Base-by-base conservation (phyloP, 2,113 vertebrate species). In the Paramormyrops kingsleyae region DNA sequence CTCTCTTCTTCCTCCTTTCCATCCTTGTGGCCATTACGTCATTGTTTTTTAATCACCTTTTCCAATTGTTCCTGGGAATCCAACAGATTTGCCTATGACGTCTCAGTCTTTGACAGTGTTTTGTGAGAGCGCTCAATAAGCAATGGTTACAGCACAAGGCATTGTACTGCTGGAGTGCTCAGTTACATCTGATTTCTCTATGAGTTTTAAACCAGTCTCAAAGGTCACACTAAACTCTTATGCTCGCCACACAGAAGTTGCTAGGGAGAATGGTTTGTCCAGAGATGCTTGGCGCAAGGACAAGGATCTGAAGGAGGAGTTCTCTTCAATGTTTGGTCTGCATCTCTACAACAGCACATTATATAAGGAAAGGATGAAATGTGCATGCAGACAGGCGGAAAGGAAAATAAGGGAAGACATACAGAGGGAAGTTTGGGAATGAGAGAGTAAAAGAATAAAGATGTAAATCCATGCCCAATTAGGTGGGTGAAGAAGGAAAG, bases 371-470 rank as follows among this genome's bases (percentile, higher is more conserved):
- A 62, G 77, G 39, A 21, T 62, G 53, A 59, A 62, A 46, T 52
- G 52, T 77, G 47, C 88, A 62, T 59, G 87, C 53, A 66, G 52
- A 46, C 39, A 62, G 52, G 77, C 47, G 42, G 66, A 84, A 89
- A n/a, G 44, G 47, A 52, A 19, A 39, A 35, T 53, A 87, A 44
- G 49, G 31, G 52, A 19, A 89, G 77, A 46, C 9, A 89, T 21
- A 56, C 50, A 62, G 50, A 53, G 24, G 2, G 39, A 21, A 24
- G 44, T 6, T 24, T 46, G 21, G 70, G 74, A 53, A 89, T 83
- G 74, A 66, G 35, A 80, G 74, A 84, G 70, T 15, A 80, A 39
- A 87, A 85, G 46, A 77, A 35, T 90, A 47, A 88, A 74, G 7
- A 27, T 19, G 15, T 70, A 15, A 19, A 49, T 42, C 17, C 31